A percentile compares a stretch with the other conserved stretches of the same genome.
Conservation (phyloP, 2,888 invertebrate species). For the Microctonus aethiopoides region DNA sequence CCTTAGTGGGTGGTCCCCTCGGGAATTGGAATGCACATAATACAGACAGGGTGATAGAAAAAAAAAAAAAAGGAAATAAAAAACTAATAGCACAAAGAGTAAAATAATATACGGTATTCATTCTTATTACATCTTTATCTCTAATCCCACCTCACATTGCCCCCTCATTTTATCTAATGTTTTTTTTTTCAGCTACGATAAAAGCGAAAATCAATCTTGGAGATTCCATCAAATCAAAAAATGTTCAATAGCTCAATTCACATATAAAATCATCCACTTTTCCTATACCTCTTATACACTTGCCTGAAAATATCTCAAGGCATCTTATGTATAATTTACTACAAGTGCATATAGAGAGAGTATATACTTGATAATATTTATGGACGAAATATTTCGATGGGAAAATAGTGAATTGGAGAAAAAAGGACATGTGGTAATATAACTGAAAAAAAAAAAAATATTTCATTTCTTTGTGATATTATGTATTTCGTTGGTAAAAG, state of each 20-base stretch:
- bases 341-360: conserved; percentile 17
- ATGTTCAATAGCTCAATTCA: not conserved
- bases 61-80: not conserved
- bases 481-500: not conserved
- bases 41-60: not conserved
- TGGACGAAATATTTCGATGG: not conserved
- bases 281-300: not conserved
- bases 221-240: conserved; percentile 22
- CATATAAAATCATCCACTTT: not conserved
- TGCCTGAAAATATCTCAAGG: not conserved
- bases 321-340: conserved; percentile 20
- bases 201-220: conserved; percentile 1
- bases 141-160: not conserved
- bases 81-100: not conserved
- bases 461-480: not conserved
- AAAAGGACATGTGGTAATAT: not conserved
- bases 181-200: no score
- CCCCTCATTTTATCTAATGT: no score
- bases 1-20: conserved; percentile 24
- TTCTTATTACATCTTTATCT: not conserved
- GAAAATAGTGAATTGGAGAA: not conserved
- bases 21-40: conserved; percentile 15
- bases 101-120: conserved; percentile 2
- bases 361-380: conserved; percentile 12
- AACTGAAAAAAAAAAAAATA: not conserved